A percentile compares a stretch with the other conserved stretches of the same genome.
Conservation (phyloP, 2,888 invertebrate species). For the Arrhopalites spinosus region DNA sequence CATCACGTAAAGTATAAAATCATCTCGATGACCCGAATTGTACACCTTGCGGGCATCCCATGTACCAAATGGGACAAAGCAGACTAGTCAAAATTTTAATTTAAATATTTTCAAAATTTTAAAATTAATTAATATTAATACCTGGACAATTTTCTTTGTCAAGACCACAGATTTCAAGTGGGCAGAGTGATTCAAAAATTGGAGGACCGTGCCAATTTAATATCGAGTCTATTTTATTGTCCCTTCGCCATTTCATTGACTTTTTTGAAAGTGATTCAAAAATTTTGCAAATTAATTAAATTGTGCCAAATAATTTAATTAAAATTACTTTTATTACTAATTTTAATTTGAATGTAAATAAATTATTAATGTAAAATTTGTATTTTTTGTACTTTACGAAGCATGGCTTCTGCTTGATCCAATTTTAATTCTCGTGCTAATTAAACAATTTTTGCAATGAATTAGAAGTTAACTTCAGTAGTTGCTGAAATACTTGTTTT, state of each 20-base stretch:
- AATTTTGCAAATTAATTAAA: no score
- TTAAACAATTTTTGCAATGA: not conserved
- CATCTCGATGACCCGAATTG: not conserved
- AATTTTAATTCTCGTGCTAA: not conserved
- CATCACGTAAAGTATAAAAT: not conserved
- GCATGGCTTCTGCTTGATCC: not conserved
- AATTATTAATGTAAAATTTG: no score
- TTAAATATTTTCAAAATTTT: not conserved
- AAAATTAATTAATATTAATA: not conserved
- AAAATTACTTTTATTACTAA: not conserved
- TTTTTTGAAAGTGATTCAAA: not conserved
- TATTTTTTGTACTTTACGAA: not conserved
- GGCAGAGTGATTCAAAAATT: not conserved
- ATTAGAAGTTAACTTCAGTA: not conserved
- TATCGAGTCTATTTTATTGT: not conserved
- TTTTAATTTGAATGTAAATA: not conserved
- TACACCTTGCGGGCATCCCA: not conserved
- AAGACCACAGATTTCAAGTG: not conserved
- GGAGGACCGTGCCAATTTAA: not conserved
- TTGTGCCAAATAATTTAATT: no score
- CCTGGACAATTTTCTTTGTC: slow-evolving; percentile 4
- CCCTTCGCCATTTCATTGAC: not conserved
- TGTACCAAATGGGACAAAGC: not conserved
- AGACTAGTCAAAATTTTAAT: not conserved
- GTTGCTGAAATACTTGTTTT: not conserved